Evolutionary conservation across 2,797 vertebrate genomes (phyloP).

Genomic region (Coreius guichenoti): DNA sequence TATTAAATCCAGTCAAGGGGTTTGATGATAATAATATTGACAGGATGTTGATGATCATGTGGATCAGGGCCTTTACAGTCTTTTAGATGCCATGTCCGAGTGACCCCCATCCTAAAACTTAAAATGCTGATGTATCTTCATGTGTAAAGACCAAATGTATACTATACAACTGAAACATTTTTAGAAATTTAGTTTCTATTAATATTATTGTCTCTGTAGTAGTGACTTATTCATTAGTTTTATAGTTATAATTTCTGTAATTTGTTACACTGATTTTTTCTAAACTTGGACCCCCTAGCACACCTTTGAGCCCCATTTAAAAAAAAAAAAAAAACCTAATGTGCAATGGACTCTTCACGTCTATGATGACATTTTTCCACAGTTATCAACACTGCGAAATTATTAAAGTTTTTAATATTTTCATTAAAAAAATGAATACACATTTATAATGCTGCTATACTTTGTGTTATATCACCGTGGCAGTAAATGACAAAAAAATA

Average conservation of each 20-base stretch:
- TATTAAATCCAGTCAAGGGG: not conserved
- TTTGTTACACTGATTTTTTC: not conserved
- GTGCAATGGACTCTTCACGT: too few species aligned
- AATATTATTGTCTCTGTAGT: not conserved
- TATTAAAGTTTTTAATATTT: too few species aligned
- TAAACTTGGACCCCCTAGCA: not conserved
- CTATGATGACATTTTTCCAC: too few species aligned
- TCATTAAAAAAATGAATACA: too few species aligned
- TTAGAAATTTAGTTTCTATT: not conserved
- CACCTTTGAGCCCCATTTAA: too few species aligned
- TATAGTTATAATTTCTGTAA: too few species aligned
- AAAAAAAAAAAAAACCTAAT: too few species aligned
- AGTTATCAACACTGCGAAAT: too few species aligned
- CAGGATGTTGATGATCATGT: not conserved
- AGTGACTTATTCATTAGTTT: not conserved
- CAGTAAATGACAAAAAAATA: too few species aligned
- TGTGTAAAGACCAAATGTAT: not conserved
- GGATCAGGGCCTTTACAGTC: not conserved
- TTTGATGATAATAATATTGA: not conserved
- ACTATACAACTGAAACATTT: not conserved
- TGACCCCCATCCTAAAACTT: not conserved
- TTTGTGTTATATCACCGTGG: too few species aligned
- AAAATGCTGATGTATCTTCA: not conserved
- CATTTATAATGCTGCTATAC: too few species aligned
- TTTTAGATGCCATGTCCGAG: not conserved